Percentiles rank a stretch among this genome's conserved stretches.
Conservation (phyloP, 2,797 vertebrate genomes). For the Gadopsis bispinosus region DNA sequence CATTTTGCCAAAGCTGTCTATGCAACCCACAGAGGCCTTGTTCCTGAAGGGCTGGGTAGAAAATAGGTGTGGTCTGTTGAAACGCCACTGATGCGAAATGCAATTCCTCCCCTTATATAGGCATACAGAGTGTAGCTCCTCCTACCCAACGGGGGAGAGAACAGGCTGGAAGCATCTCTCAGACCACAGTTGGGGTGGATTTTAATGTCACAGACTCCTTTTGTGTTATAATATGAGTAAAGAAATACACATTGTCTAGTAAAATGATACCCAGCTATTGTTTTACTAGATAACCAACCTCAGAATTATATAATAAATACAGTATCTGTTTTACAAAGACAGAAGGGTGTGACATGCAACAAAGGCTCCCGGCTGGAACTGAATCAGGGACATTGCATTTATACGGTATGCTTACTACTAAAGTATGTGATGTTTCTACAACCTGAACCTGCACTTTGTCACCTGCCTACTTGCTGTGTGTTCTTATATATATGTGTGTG, state of each 20-base stretch:
- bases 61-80: constrained; percentile 77
- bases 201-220: constrained; percentile 38
- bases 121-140: constrained; percentile 46
- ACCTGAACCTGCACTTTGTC: constrained; percentile 8
- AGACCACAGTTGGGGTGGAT: constrained; percentile 15
- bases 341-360: background rate
- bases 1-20: constrained; percentile 69
- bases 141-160: constrained; percentile 43
- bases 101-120: constrained; percentile 58
- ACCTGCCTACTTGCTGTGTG: constrained; percentile 32
- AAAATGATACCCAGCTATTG: background rate
- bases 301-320: background rate
- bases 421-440: background rate
- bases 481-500: background rate
- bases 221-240: constrained; percentile 16
- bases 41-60: constrained; percentile 60
- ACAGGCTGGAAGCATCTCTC: constrained; percentile 36
- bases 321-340: background rate
- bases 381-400: background rate
- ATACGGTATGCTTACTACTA: background rate
- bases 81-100: constrained; percentile 52
- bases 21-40: constrained; percentile 63
- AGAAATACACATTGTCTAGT: background rate
- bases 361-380: background rate
- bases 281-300: background rate